Percentiles rank a stretch among this genome's conserved stretches.
These are phyloP conservation scores for Toxotes chatareus DNA, from an alignment of 2,113 vertebrate genomes.

Conservation along the genomic window DNA sequence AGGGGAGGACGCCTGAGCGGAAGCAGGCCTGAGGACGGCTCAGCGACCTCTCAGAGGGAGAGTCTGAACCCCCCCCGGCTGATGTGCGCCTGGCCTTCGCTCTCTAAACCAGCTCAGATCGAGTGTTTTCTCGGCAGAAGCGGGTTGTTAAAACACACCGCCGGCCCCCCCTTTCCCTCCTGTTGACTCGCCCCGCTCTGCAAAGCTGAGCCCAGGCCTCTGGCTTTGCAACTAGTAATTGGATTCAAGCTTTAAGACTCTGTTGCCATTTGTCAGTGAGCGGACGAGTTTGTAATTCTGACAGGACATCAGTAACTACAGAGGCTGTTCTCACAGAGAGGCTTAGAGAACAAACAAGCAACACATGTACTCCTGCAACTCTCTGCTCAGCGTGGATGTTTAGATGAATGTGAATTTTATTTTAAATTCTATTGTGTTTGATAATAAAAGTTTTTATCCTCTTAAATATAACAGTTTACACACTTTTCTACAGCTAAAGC, in stretches of 20 bases:
- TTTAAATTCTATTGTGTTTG: no score
- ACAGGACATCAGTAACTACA: conserved; percentile 4
- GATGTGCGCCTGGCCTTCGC: accelerated
- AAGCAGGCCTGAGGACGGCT: not conserved
- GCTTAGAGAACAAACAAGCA: no score
- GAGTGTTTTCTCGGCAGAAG: accelerated
- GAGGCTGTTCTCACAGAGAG: not conserved
- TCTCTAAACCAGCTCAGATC: not conserved
- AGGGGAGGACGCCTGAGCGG: conserved; percentile 27
- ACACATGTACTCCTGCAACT: no score
- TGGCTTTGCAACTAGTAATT: conserved; percentile 77
- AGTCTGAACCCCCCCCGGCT: not conserved
- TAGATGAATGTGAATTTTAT: no score
- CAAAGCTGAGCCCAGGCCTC: conserved; percentile 57
- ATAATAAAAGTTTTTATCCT: no score
- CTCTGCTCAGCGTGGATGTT: no score
- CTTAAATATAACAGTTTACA: no score
- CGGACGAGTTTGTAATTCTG: conserved; percentile 19
- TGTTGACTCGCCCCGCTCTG: conserved; percentile 17
- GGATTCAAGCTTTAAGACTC: conserved; percentile 78
- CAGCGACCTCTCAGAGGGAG: accelerated
- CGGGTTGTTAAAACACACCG: not conserved
- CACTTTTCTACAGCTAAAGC: no score
- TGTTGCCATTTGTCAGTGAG: conserved; percentile 57
- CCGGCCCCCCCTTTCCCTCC: not conserved